A percentile compares a stretch with the other conserved stretches of the same genome.
phyloP scores from a whole-genome alignment of 2,888 invertebrate genomes.

The Serrognathus titanus region DNA sequence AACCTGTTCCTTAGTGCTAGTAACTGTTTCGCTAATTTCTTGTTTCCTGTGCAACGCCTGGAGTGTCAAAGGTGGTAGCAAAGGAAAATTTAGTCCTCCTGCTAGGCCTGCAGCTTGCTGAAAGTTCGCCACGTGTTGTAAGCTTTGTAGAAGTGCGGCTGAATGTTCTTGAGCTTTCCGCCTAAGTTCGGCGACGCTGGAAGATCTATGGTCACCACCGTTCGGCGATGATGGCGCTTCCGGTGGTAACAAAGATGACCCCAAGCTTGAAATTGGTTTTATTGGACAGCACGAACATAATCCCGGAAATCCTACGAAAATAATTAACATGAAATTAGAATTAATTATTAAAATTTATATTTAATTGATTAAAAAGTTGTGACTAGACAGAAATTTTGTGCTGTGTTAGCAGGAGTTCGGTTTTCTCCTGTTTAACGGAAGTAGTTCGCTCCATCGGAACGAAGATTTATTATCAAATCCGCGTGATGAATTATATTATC shows the following conservation, averaged over 20 bases:
- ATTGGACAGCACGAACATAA: conserved; percentile 79
- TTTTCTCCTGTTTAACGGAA: too few species aligned
- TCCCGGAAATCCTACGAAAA: conserved; percentile 65
- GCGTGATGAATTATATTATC: too few species aligned
- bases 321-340: too few species aligned
- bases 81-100: conserved; percentile 50
- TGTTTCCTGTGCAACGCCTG: conserved; percentile 44
- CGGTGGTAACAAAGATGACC: conserved; percentile 37
- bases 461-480: too few species aligned
- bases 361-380: too few species aligned
- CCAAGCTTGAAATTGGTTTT: conserved; percentile 52
- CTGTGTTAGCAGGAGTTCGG: too few species aligned
- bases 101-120: conserved; percentile 57
- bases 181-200: conserved; percentile 87
- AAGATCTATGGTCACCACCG: conserved; percentile 67
- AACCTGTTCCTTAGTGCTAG: conserved; percentile 23
- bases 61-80: conserved; percentile 50
- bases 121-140: conserved; percentile 63
- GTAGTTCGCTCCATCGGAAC: too few species aligned
- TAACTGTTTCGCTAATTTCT: conserved; percentile 33
- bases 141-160: conserved; percentile 75
- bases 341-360: too few species aligned
- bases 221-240: conserved; percentile 24
- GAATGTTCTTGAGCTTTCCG: conserved; percentile 94
- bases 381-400: too few species aligned